These are phyloP conservation scores for Subanguina moxae DNA, from an alignment of 1,140 invertebrate species.

Conservation along the genomic window DNA sequence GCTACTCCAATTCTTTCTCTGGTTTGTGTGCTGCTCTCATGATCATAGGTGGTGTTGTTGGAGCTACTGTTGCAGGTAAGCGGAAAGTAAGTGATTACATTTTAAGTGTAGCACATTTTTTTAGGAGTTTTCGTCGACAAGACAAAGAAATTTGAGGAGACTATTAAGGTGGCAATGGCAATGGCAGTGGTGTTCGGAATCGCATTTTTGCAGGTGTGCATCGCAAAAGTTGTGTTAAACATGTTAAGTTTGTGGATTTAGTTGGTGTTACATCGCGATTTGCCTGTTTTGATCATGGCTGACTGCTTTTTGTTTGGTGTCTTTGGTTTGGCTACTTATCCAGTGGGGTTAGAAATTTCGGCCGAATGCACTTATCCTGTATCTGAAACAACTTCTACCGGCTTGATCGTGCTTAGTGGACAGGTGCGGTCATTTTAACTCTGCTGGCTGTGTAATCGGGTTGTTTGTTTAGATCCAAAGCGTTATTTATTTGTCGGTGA, in stretches of 20 bases:
- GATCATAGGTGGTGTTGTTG: constrained; percentile 57
- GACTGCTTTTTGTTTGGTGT: constrained; percentile 55
- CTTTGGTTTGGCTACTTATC: constrained; percentile 55
- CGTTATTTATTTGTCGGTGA: constrained; percentile 51
- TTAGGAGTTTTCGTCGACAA: constrained; percentile 54
- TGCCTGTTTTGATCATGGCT: constrained; percentile 37
- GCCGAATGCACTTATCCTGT: constrained; percentile 58
- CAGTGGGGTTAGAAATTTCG: constrained; percentile 56
- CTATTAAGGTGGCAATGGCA: constrained; percentile 53
- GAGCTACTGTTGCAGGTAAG: constrained; percentile 49
- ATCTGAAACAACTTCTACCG: constrained; percentile 58
- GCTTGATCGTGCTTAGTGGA: constrained; percentile 54
- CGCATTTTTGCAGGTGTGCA: constrained; percentile 49
- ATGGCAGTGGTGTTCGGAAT: constrained; percentile 56
- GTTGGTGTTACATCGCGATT: constrained; percentile 39
- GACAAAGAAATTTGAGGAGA: constrained; percentile 55
- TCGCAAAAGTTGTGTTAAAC: not conserved
- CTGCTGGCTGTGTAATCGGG: not conserved
- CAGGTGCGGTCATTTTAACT: constrained; percentile 34
- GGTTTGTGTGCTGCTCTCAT: constrained; percentile 52
- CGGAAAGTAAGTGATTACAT: not conserved
- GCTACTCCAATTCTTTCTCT: constrained; percentile 51
- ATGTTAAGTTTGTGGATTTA: constrained; percentile 33
- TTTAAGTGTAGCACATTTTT: constrained; percentile 19
- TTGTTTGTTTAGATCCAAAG: constrained; percentile 38